Evolutionary conservation across 2,888 invertebrate genomes (phyloP).

Genomic region (Drosophila rubida): DNA sequence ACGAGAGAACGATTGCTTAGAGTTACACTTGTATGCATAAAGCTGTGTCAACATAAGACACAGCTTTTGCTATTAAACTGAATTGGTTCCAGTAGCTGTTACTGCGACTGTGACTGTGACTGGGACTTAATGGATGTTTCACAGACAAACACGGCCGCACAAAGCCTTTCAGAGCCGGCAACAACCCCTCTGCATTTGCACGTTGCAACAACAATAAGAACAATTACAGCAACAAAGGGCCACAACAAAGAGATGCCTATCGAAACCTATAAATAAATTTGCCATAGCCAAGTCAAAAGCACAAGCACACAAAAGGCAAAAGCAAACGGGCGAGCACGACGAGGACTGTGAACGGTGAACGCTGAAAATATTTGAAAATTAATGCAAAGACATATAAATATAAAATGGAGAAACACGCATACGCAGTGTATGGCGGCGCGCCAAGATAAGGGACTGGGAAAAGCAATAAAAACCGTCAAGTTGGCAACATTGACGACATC

Average conservation of each 20-base stretch:
- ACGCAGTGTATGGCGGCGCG: conserved; percentile 45
- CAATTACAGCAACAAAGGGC: conserved; percentile 42
- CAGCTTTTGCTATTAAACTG: conserved; percentile 7
- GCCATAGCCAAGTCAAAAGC: conserved; percentile 52
- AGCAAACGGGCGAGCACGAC: conserved; percentile 19
- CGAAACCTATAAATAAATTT: conserved; percentile 66
- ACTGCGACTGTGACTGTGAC: neutral
- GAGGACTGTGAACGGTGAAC: conserved; percentile 9
- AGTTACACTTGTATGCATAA: neutral
- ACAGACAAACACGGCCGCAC: conserved; percentile 5
- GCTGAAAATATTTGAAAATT: conserved; percentile 60
- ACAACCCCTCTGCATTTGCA: conserved; percentile 37
- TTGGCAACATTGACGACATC: conserved; percentile 57
- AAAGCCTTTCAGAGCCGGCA: conserved; percentile 17
- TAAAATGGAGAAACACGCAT: conserved; percentile 46
- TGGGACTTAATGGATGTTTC: conserved; percentile 11
- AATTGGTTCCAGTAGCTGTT: conserved; percentile 15
- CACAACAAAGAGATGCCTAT: conserved; percentile 61
- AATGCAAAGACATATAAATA: conserved; percentile 51
- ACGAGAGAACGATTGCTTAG: conserved; percentile 6
- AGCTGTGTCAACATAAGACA: neutral
- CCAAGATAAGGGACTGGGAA: conserved; percentile 28
- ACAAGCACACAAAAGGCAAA: conserved; percentile 33
- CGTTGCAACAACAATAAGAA: conserved; percentile 27
- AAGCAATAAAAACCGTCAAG: conserved; percentile 68